A percentile compares a stretch with the other conserved stretches of the same genome.
phyloP scores from a whole-genome alignment of 2,797 vertebrate genomes.

The Sarcoramphus papa region DNA sequence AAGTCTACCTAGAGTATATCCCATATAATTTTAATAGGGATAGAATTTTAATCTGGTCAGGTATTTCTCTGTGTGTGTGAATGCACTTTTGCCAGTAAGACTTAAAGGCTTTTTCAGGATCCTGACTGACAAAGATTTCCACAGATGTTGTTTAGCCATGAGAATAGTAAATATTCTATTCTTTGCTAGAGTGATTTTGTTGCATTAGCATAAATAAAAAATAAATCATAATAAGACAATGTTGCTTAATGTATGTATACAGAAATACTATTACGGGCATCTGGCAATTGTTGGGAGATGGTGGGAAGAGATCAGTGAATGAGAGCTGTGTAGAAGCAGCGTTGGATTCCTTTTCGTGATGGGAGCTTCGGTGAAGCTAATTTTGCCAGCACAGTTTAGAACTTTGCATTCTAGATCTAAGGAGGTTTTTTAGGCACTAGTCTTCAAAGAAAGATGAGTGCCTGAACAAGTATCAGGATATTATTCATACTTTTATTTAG shows the following conservation, averaged over 20 bases:
- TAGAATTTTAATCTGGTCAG: constrained; percentile 43
- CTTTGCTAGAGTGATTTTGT: constrained; percentile 2
- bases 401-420: neutral
- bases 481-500: neutral
- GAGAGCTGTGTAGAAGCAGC: neutral
- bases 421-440: neutral
- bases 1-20: neutral
- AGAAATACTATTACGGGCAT: constrained; percentile 50
- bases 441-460: neutral
- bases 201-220: constrained; percentile 62
- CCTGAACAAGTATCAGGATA: neutral
- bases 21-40: constrained; percentile 40
- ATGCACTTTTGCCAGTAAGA: constrained; percentile 42
- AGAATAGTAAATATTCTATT: constrained; percentile 46
- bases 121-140: constrained; percentile 37
- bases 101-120: constrained; percentile 17
- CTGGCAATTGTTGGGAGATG: constrained; percentile 8
- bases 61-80: constrained; percentile 17
- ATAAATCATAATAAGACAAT: constrained; percentile 51
- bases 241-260: constrained; percentile 34
- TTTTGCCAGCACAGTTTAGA: neutral
- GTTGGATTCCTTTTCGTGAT: neutral
- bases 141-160: constrained; percentile 43
- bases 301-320: constrained; percentile 7
- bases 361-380: neutral